phyloP scores from a whole-genome alignment of 2,113 vertebrate genomes.

The Myotis brandtii region DNA sequence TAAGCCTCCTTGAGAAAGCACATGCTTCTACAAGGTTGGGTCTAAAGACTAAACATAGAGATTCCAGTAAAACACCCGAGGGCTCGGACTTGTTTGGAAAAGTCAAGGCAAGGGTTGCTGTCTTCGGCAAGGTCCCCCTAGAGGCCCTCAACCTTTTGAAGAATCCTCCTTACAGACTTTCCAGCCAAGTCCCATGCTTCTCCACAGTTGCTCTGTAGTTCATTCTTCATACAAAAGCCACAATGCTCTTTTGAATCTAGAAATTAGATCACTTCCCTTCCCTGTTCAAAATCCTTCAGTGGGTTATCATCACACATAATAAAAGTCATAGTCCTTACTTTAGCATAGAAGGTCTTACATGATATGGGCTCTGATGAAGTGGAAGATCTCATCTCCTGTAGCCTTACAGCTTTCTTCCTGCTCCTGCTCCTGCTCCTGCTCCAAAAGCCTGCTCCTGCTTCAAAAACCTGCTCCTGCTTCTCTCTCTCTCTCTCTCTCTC shows the following conservation, averaged over 20 bases:
- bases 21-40: too few relatives aligned
- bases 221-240: neutral
- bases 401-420: neutral
- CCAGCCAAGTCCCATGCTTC: too few relatives aligned
- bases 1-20: too few relatives aligned
- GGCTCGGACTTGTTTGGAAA: too few relatives aligned
- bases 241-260: neutral
- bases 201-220: neutral
- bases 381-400: too few relatives aligned
- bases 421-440: neutral
- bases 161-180: too few relatives aligned
- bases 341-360: neutral
- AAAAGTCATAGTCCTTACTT: neutral
- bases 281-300: neutral
- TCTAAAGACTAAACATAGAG: too few relatives aligned
- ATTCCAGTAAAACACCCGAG: too few relatives aligned
- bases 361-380: accelerated
- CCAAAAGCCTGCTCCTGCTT: neutral
- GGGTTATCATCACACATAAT: neutral
- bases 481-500: too few relatives aligned
- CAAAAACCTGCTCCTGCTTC: neutral
- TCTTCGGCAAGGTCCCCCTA: too few relatives aligned
- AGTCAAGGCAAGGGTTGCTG: too few relatives aligned
- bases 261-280: neutral
- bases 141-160: too few relatives aligned